Percentiles rank a stretch among this genome's conserved stretches.
phyloP scores from a whole-genome alignment of 1,140 invertebrate genomes.

The Sesamia nonagrioides region DNA sequence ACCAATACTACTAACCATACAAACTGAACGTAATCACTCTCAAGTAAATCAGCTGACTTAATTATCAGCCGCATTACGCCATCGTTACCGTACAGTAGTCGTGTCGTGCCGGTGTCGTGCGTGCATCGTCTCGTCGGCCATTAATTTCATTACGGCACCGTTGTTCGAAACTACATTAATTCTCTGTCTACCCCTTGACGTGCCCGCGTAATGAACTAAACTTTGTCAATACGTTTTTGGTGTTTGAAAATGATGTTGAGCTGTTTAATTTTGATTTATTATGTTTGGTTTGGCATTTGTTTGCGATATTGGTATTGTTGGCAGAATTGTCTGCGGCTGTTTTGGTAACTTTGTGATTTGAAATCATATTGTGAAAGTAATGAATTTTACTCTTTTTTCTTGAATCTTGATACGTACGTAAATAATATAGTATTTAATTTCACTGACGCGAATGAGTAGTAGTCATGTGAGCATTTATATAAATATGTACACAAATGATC shows the following conservation, averaged over 20 bases:
- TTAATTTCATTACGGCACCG: slow-evolving; percentile 55
- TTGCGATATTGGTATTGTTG: background rate
- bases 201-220: slow-evolving; percentile 35
- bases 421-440: too few relatives aligned
- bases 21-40: background rate
- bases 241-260: slow-evolving; percentile 27
- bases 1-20: background rate
- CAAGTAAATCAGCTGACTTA: background rate
- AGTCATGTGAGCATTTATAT: too few relatives aligned
- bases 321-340: background rate
- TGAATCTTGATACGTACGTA: too few relatives aligned
- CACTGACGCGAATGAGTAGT: too few relatives aligned
- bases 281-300: background rate
- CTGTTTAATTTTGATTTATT: slow-evolving; percentile 34
- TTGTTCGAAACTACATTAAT: slow-evolving; percentile 58
- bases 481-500: too few relatives aligned
- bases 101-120: slow-evolving; percentile 18
- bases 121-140: slow-evolving; percentile 35
- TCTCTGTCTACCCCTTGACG: slow-evolving; percentile 33
- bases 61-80: background rate
- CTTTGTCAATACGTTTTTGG: slow-evolving; percentile 37
- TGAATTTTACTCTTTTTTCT: too few relatives aligned
- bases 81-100: slow-evolving; percentile 3
- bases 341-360: background rate
- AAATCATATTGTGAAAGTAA: background rate